These are phyloP conservation scores for Sinotaia quadrata DNA, from an alignment of 2,888 invertebrate genomes.

Conservation along the genomic window DNA sequence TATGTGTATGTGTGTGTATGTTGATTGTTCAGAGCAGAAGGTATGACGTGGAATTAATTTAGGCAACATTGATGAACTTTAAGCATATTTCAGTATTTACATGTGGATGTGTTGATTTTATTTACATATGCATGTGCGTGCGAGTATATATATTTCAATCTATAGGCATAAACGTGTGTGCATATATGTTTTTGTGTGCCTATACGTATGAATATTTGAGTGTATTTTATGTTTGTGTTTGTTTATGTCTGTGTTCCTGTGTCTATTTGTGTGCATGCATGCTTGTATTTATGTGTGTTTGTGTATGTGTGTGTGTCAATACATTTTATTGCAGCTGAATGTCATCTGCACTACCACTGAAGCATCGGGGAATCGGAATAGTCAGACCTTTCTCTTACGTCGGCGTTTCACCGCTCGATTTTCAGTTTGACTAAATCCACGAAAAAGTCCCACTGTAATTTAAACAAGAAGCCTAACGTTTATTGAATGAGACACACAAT, in stretches of 20 bases:
- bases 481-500: no score
- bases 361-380: not conserved
- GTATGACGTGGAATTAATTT: not conserved
- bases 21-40: not conserved
- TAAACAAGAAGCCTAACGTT: no score
- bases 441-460: no score
- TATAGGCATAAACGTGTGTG: not conserved
- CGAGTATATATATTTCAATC: not conserved
- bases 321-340: not conserved
- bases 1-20: constrained; percentile 3
- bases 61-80: no score
- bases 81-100: no score
- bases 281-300: no score
- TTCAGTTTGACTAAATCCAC: no score
- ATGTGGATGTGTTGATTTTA: no score
- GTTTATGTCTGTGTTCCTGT: constrained; percentile 1
- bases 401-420: no score
- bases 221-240: constrained; percentile 3
- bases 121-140: not conserved
- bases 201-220: no score
- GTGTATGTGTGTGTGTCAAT: not conserved
- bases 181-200: not conserved
- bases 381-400: no score
- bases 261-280: constrained; percentile 1
- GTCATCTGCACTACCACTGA: not conserved